Conservation (phyloP, 2,113 vertebrate genomes). For the Conger conger region DNA sequence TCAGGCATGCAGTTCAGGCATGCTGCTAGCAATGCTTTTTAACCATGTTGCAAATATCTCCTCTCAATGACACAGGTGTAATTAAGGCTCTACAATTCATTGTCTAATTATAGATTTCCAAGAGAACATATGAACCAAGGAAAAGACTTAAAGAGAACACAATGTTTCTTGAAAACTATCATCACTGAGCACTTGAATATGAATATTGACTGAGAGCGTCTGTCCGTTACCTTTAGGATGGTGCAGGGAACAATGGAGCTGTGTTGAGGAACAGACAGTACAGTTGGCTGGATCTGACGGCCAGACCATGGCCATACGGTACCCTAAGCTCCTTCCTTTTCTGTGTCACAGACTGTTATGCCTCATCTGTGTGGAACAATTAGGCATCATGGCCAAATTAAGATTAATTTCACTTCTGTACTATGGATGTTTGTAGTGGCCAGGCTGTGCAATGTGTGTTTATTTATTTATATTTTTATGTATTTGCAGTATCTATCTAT, state of each 20-base stretch:
- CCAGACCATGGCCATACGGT: neutral
- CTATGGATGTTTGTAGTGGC: neutral
- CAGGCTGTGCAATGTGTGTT: no score
- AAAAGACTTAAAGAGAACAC: neutral
- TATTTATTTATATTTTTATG: no score
- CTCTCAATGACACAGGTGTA: neutral
- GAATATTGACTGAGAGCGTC: neutral
- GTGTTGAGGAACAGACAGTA: neutral
- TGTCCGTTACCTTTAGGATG: neutral
- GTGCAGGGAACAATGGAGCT: neutral
- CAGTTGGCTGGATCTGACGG: neutral
- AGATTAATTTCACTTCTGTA: neutral
- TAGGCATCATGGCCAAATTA: neutral
- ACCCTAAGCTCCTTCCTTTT: neutral
- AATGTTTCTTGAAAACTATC: constrained; percentile 8
- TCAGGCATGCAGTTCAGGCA: no score
- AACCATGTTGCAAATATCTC: constrained; percentile 4
- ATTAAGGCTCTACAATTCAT: neutral
- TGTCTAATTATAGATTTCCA: constrained; percentile 11
- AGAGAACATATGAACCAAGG: neutral
- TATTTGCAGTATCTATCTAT: no score
- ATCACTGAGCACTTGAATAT: neutral
- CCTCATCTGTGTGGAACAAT: neutral
- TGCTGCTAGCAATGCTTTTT: neutral
- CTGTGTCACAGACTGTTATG: neutral